A percentile compares a stretch with the other conserved stretches of the same genome.
Conservation (phyloP, 1,140 invertebrate species). For the Rhyacophila brunnea region DNA sequence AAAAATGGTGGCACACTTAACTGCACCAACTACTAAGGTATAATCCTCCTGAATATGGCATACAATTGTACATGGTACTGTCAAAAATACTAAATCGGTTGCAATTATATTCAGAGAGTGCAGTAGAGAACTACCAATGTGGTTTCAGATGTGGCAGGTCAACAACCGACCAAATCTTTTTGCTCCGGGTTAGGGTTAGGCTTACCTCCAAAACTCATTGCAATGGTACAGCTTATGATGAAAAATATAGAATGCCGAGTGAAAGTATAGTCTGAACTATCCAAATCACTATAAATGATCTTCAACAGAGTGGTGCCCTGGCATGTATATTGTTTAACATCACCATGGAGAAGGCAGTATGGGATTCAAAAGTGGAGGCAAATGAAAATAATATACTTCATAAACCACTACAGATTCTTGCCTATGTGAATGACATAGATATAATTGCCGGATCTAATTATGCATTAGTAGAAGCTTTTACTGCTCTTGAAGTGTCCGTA, state of each 20-base stretch:
- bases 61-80: background rate
- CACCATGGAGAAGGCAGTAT: too few relatives aligned
- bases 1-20: background rate
- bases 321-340: too few relatives aligned
- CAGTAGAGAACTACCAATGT: background rate
- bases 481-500: too few relatives aligned
- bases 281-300: background rate
- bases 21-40: background rate
- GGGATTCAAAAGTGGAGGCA: too few relatives aligned
- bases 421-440: too few relatives aligned
- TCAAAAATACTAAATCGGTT: background rate
- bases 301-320: too few relatives aligned
- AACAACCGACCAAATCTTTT: background rate
- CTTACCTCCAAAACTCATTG: too few relatives aligned
- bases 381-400: too few relatives aligned
- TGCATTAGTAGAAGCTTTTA: too few relatives aligned
- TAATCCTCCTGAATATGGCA: background rate
- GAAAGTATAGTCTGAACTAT: background rate
- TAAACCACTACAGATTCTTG: too few relatives aligned
- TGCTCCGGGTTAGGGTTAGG: background rate
- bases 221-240: background rate
- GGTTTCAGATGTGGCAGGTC: background rate
- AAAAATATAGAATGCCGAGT: background rate
- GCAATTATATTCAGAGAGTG: background rate
- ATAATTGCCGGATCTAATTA: too few relatives aligned